Base-by-base conservation (phyloP, 2,113 vertebrate genomes). In the Manacus vitellinus region DNA sequence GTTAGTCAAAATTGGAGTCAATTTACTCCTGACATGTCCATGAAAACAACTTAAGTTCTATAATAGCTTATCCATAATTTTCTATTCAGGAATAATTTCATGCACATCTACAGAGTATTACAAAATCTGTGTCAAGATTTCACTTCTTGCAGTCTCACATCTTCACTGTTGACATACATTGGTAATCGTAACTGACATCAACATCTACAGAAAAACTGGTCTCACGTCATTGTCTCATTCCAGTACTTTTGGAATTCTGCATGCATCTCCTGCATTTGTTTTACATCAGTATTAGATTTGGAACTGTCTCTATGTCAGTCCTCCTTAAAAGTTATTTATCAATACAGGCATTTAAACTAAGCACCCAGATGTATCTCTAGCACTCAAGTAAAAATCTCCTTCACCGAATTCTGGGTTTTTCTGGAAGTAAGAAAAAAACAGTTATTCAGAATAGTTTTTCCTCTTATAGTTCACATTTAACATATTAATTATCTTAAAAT, bases 1-100 rank as follows among this genome's bases (percentile, higher is more conserved):
- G 8, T 92, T 94, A 92, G 66, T 78, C 77, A 96, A 96, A 97
- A 94, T 41, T 94, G 78, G 90, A 97, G 95, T 96, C 92, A 95
- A 79, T 96, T 97, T 95, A 80, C 66, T 92, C 72, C 52, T 68
- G 67, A 93, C 79, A 76, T 25, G 37, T 93, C 94, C 79, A n/a
- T 55, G 72, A 68, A 89, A 68, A 82, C 82, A 94, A 68, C 37
- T n/a, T 68, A 89, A 85, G 39, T 75, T 80, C 41, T 72, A 28
- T 84, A 92, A 94, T 51, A 75, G 33, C 37, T 83, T 87, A 77
- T 54, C 65, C 46, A 56, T 73, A 43, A 51, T 72, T 62, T 85
- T 77, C 52, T 81, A 67, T 82, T 77, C 41, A 81, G 35, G 39
- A 92, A 51, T 71, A n/a, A 56, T 73, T 54, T 65, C 67, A 91